Evolutionary conservation across 2,113 vertebrate species (phyloP).

Genomic region (Sceloporus tristichus): DNA sequence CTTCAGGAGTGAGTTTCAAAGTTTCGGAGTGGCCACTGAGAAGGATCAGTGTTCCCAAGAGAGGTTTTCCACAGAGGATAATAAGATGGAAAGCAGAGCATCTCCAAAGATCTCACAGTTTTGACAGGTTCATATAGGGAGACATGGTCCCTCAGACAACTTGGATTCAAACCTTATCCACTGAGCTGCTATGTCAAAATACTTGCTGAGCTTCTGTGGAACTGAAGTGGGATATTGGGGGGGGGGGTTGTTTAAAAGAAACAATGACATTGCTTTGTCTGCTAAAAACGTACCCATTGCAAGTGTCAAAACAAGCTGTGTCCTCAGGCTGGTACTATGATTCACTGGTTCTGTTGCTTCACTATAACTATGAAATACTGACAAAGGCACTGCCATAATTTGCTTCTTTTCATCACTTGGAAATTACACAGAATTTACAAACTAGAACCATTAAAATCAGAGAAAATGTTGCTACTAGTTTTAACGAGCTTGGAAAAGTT

Average conservation of each 20-base stretch:
- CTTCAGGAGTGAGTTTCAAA: background rate
- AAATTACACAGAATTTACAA: background rate
- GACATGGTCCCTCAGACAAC: too few relatives aligned
- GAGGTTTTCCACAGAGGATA: too few relatives aligned
- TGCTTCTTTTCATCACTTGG: background rate
- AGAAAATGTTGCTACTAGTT: background rate
- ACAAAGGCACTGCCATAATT: background rate
- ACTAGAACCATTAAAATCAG: background rate
- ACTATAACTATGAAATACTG: background rate
- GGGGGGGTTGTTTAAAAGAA: background rate
- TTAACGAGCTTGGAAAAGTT: background rate
- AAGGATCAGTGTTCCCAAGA: constrained; percentile 9
- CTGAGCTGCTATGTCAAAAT: constrained; percentile 44
- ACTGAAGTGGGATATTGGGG: too few relatives aligned
- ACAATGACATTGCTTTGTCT: background rate
- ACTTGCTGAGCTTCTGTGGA: background rate
- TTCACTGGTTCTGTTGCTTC: background rate
- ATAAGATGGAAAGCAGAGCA: too few relatives aligned
- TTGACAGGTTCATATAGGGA: too few relatives aligned
- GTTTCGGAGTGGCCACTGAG: background rate
- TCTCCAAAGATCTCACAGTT: too few relatives aligned
- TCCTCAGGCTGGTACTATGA: background rate
- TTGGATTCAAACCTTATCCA: background rate
- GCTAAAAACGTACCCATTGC: background rate
- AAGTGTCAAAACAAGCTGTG: background rate